Evolutionary conservation across 2,797 vertebrate genomes (phyloP).

Genomic region (Champsocephalus gunnari): DNA sequence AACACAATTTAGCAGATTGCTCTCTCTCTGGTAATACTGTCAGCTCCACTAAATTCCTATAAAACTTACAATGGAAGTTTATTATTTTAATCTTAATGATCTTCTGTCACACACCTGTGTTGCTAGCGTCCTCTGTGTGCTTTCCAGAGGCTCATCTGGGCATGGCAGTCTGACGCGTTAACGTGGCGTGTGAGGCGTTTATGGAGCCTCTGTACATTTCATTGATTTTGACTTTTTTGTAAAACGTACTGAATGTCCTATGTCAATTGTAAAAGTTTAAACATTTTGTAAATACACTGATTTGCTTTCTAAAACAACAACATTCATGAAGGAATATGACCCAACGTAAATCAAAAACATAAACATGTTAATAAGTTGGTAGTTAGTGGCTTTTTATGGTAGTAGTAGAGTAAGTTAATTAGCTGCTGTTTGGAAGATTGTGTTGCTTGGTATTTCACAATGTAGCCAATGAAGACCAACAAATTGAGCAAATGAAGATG

Average conservation of each 20-base stretch:
- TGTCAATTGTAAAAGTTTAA: neutral
- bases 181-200: neutral
- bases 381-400: neutral
- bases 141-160: neutral
- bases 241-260: neutral
- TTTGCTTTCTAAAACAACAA: neutral
- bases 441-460: neutral
- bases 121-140: neutral
- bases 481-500: neutral
- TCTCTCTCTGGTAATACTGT: neutral
- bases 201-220: neutral
- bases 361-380: neutral
- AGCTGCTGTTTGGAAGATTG: neutral
- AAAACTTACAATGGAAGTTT: accelerated
- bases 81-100: neutral
- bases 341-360: neutral
- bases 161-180: neutral
- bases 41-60: neutral
- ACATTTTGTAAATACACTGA: neutral
- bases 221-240: neutral
- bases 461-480: too few species aligned
- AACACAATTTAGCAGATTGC: neutral
- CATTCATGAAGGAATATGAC: too few species aligned
- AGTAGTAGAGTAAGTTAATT: neutral
- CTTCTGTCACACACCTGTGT: neutral